Evolutionary conservation across 2,797 vertebrate genomes (phyloP).

Genomic region (Brachyrhaphis roseni): DNA sequence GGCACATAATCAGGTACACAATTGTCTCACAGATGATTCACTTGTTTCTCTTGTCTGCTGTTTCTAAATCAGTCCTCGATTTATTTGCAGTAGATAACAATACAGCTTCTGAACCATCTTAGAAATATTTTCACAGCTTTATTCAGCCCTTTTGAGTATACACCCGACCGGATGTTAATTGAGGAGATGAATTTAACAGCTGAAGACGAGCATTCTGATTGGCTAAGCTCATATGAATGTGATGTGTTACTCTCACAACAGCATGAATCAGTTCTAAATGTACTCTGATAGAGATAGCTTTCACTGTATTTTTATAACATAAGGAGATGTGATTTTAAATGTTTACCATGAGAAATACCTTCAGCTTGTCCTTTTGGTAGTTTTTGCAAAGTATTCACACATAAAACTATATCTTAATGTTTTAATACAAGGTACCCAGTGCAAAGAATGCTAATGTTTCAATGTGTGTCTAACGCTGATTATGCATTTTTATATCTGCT

Average conservation of each 20-base stretch:
- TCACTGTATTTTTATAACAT: not conserved
- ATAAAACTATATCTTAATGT: not conserved
- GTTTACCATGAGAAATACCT: not conserved
- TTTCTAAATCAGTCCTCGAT: not conserved
- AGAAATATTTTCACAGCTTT: not conserved
- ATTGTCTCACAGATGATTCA: not conserved
- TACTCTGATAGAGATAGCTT: not conserved
- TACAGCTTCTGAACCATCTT: slow-evolving; percentile 1
- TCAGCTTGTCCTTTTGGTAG: not conserved
- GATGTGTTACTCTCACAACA: not conserved
- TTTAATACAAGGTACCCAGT: not conserved
- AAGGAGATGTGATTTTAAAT: not conserved
- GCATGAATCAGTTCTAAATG: not conserved
- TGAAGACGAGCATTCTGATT: not conserved
- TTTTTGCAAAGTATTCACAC: not conserved
- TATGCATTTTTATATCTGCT: not conserved
- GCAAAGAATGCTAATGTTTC: not conserved
- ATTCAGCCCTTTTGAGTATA: slow-evolving; percentile 4
- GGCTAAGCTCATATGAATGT: not conserved
- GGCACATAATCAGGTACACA: not conserved
- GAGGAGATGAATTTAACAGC: not conserved
- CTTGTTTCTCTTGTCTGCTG: not conserved
- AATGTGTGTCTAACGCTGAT: not conserved
- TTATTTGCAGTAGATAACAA: not conserved
- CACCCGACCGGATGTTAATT: slow-evolving; percentile 16